Percentiles rank a stretch among this genome's conserved stretches.
phyloP scores from a whole-genome alignment of 2,797 vertebrate genomes.

The Acipenser oxyrinchus region DNA sequence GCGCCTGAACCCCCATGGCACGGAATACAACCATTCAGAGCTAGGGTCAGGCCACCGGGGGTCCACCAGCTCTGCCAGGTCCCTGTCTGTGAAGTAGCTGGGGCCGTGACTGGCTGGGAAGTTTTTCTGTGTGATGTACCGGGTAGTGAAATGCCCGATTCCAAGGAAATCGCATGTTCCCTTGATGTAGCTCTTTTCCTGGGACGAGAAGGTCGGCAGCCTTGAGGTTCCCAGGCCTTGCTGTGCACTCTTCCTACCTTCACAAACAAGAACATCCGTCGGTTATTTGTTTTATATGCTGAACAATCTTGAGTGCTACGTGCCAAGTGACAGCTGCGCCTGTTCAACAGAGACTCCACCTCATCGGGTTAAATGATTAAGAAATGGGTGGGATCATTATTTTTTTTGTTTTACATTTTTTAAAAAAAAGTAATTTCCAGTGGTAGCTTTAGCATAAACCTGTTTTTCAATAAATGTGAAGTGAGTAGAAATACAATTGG shows the following conservation, averaged over 20 bases:
- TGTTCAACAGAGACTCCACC: too few species aligned
- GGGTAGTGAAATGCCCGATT: slow-evolving; percentile 82
- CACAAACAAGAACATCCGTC: neutral
- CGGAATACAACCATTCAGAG: slow-evolving; percentile 77
- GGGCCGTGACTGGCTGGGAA: slow-evolving; percentile 51
- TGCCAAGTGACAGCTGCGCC: neutral
- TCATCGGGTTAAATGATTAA: too few species aligned
- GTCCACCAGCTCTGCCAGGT: slow-evolving; percentile 80
- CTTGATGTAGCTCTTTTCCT: slow-evolving; percentile 86
- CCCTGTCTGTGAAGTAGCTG: slow-evolving; percentile 75
- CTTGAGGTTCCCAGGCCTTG: slow-evolving; percentile 74
- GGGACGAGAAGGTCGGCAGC: slow-evolving; percentile 75
- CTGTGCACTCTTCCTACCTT: slow-evolving; percentile 78
- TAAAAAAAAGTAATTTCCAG: too few species aligned
- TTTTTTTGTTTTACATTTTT: too few species aligned
- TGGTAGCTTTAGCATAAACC: too few species aligned
- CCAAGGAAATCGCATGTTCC: slow-evolving; percentile 87
- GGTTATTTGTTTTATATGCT: too few species aligned
- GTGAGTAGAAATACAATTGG: too few species aligned
- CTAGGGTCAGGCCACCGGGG: slow-evolving; percentile 80
- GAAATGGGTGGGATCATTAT: too few species aligned
- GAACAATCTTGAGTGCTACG: too few species aligned
- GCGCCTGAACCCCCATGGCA: slow-evolving; percentile 89
- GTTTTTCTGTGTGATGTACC: slow-evolving; percentile 76
- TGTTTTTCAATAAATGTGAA: too few species aligned